Percentiles rank a stretch among this genome's conserved stretches.
These are phyloP conservation scores for Sturnira hondurensis DNA, from an alignment of 2,113 vertebrate genomes.

Conservation along the genomic window DNA sequence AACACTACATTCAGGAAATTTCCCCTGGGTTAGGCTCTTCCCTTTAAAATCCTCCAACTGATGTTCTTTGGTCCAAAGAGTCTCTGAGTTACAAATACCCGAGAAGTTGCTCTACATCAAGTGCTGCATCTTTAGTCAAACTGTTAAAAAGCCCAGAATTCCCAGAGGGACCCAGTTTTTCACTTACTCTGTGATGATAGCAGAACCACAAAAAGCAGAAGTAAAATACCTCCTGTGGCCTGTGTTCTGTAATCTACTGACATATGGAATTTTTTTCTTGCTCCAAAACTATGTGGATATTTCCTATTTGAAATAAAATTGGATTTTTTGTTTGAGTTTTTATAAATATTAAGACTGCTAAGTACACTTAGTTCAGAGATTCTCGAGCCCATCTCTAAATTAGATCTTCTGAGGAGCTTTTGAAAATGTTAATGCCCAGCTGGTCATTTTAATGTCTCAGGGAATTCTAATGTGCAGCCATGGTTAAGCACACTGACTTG, in stretches of 20 bases:
- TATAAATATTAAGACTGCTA: neutral
- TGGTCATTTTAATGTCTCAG: neutral
- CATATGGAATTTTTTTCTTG: neutral
- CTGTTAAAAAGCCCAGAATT: neutral
- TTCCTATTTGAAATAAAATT: slow-evolving; percentile 58
- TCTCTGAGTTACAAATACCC: neutral
- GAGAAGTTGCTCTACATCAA: neutral
- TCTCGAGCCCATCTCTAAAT: neutral
- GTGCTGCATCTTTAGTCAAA: neutral
- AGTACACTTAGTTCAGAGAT: neutral
- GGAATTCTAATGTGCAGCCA: neutral
- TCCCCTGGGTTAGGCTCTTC: neutral
- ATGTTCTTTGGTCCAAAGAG: neutral
- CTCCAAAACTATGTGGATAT: neutral
- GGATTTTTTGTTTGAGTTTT: neutral
- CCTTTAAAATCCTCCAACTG: neutral
- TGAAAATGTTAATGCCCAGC: neutral
- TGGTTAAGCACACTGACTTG: neutral
- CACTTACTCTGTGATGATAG: neutral
- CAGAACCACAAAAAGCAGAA: neutral
- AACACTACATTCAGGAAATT: neutral
- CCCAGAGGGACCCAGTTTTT: neutral
- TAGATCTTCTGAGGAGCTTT: neutral
- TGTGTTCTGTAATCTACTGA: neutral
- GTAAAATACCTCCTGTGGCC: neutral